A percentile compares a stretch with the other conserved stretches of the same genome.
Conservation (phyloP, 2,888 invertebrate genomes). For the Bursaphelenchus okinawaensis region DNA sequence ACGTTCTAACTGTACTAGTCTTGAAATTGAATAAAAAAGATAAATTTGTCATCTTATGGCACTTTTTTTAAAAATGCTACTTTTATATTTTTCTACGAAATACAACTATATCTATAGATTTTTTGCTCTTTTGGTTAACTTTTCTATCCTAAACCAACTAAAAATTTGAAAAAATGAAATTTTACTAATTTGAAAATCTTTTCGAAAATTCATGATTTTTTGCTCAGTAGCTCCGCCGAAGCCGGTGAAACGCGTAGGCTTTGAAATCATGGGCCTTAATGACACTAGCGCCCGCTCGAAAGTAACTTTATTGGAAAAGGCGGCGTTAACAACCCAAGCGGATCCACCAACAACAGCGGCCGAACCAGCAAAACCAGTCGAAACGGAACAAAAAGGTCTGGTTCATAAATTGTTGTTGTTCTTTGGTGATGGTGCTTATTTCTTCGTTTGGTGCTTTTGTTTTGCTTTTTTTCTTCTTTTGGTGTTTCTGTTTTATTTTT, state of each 20-base stretch:
- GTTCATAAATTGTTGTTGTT: not conserved
- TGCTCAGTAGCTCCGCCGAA: not conserved
- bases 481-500: too few relatives aligned
- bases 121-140: too few relatives aligned
- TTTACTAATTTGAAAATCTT: too few relatives aligned
- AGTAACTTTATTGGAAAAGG: conserved; percentile 10
- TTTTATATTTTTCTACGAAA: too few relatives aligned
- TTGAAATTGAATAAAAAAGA: too few relatives aligned
- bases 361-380: not conserved
- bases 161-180: too few relatives aligned
- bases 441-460: not conserved
- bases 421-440: not conserved
- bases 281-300: conserved; percentile 4
- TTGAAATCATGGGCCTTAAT: conserved; percentile 10
- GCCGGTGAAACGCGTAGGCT: conserved; percentile 11
- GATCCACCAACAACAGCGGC: not conserved
- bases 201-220: not conserved
- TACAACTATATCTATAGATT: too few relatives aligned
- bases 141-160: not conserved
- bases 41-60: too few relatives aligned
- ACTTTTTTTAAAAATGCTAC: too few relatives aligned
- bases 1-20: too few relatives aligned
- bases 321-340: not conserved
- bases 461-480: not conserved
- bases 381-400: conserved; percentile 1